Conservation (phyloP, 2,113 vertebrate species). For the Gambusia holbrooki region DNA sequence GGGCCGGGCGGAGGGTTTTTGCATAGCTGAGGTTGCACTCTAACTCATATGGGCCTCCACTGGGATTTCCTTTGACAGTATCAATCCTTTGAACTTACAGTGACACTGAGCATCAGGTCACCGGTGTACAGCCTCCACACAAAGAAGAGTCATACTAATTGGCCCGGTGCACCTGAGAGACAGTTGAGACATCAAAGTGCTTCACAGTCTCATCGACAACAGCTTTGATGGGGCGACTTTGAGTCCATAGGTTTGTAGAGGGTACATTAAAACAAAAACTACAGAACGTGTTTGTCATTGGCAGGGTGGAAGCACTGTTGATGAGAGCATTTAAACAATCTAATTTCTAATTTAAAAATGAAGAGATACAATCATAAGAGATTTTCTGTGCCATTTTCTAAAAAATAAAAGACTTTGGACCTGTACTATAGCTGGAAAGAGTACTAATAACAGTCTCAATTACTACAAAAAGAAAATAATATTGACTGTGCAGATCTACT, state of each 20-base stretch:
- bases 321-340: constrained; percentile 40
- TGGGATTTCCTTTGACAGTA: constrained; percentile 70
- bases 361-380: not conserved
- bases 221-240: constrained; percentile 70
- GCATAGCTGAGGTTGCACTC: constrained; percentile 58
- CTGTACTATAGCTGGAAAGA: no score
- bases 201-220: constrained; percentile 37
- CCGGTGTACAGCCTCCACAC: constrained; percentile 75
- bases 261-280: constrained; percentile 13
- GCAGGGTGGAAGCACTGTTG: constrained; percentile 16
- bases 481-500: no score
- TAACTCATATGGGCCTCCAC: constrained; percentile 49
- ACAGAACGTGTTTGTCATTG: constrained; percentile 12
- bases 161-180: constrained; percentile 75
- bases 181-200: constrained; percentile 76
- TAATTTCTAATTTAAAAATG: constrained; percentile 3
- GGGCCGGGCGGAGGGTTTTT: constrained; percentile 16
- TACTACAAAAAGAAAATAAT: no score
- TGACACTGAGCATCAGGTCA: constrained; percentile 77
- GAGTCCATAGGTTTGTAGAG: constrained; percentile 43
- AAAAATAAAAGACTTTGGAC: no score
- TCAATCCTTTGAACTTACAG: constrained; percentile 72
- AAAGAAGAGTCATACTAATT: constrained; percentile 75
- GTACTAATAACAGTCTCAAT: no score
- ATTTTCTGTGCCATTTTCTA: not conserved